A percentile compares a stretch with the other conserved stretches of the same genome.
phyloP scores from a whole-genome alignment of 2,113 vertebrate genomes.

The Epinephelus lanceolatus region DNA sequence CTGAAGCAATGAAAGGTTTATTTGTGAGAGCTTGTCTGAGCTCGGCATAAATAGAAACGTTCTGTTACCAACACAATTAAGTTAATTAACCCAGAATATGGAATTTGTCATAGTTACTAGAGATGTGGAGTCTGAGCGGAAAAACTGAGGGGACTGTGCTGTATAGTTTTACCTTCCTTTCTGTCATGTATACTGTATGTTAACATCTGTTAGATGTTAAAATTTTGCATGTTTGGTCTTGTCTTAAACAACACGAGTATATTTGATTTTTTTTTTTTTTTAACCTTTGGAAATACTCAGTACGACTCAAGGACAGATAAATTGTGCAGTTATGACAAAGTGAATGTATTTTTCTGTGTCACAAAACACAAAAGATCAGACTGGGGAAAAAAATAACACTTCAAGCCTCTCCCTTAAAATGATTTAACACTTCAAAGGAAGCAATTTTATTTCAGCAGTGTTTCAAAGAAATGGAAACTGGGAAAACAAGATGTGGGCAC shows the following conservation, averaged over 20 bases:
- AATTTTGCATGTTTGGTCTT: conserved; percentile 55
- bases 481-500: conserved; percentile 41
- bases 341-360: conserved; percentile 65
- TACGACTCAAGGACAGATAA: conserved; percentile 28
- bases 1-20: conserved; percentile 70
- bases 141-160: conserved; percentile 31
- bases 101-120: conserved; percentile 26
- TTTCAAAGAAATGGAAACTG: conserved; percentile 62
- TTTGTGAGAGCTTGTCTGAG: conserved; percentile 66
- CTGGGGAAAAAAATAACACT: conserved; percentile 23
- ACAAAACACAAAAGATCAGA: conserved; percentile 36
- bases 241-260: conserved; percentile 3
- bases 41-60: conserved; percentile 69
- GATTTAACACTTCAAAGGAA: conserved; percentile 51
- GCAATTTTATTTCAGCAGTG: conserved; percentile 68
- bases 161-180: conserved; percentile 25
- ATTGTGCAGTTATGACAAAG: conserved; percentile 54
- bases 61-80: conserved; percentile 62
- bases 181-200: background rate
- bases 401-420: conserved; percentile 25
- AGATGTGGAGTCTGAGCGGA: conserved; percentile 39
- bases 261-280: conserved; percentile 16
- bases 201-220: conserved; percentile 4
- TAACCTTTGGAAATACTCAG: conserved; percentile 13
- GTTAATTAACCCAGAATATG: conserved; percentile 63